Evolutionary conservation across 2,797 vertebrate species (phyloP).

Genomic region (Allobates femoralis): DNA sequence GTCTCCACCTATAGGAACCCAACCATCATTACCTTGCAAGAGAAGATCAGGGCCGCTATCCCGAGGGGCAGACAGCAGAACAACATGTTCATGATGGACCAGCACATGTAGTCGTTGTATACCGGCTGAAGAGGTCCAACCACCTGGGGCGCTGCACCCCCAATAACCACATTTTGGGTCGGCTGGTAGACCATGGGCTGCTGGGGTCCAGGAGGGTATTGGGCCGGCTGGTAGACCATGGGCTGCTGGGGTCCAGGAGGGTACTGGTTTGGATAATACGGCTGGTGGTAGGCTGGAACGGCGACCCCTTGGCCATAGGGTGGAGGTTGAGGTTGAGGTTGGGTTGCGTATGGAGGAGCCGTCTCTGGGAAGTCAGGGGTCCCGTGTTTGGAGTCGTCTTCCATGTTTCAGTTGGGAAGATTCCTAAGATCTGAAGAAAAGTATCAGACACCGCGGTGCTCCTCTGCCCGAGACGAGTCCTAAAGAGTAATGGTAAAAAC

Average conservation of each 20-base stretch:
- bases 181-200: neutral
- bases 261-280: neutral
- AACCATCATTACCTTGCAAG: neutral
- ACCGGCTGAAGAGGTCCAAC: neutral
- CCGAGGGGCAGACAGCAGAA: neutral
- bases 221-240: neutral
- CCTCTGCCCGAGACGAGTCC: neutral
- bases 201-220: neutral
- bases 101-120: neutral
- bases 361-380: neutral
- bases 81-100: neutral
- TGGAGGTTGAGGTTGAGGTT: neutral
- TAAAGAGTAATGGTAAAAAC: no score
- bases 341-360: neutral
- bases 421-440: neutral
- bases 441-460: neutral
- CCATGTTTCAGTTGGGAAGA: neutral
- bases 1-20: neutral
- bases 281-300: neutral
- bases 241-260: neutral
- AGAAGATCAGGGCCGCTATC: neutral
- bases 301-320: neutral
- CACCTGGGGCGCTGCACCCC: neutral
- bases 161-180: neutral
- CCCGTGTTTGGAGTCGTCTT: neutral